Evolutionary conservation across 2,797 vertebrate species (phyloP), one percentile per base, ranked within the genome.

Genomic region (Lacerta viridis): DNA sequence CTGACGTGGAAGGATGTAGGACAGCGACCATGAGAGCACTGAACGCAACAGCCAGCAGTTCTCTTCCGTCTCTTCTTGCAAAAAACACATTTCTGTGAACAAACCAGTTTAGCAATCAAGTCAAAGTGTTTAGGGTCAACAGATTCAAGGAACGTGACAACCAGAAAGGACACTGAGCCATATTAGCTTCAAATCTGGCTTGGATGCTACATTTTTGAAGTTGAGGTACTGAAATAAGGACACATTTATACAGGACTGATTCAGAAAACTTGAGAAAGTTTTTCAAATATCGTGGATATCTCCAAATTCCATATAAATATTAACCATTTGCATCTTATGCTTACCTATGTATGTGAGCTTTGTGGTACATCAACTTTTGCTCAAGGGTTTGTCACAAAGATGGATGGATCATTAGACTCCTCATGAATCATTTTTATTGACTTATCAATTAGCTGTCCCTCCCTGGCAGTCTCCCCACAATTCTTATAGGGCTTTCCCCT

Each of bases 11-110:
- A 99, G 6, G 99, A 98, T 0, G 99, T 99, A 41, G 99, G 98
- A 95, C 99, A 99, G 17, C 99, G 98, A 9, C 99, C 99, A 0
- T 99, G 98, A 33, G 99, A 99, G 90, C 99, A 99, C 96, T 99
- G 99, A 7, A 99, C 98, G 4, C 99, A 99, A 94, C 99, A 99
- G 88, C 99, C 99, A 0, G 97, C 97, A n/a, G 97, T 95, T 95
- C 97, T 97, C 97, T 97, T 98, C 94, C 99, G 97, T 90, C 98
- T 96, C 85, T 99, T 99, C 96, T 98, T 99, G 96, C 99, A 99
- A 95, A 98, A 99, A 33, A 97, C 96, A 72, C 99, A 99, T 94
- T 99, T 99, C 99, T 99, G 93, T 20, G 79, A 93, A 90, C 72
- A 93, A 39, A 23, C 81, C 87, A 85, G 27, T 75, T 68, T 29